Base-by-base conservation (phyloP, 2,113 vertebrate genomes). In the Cricetomys ansorgei region DNA sequence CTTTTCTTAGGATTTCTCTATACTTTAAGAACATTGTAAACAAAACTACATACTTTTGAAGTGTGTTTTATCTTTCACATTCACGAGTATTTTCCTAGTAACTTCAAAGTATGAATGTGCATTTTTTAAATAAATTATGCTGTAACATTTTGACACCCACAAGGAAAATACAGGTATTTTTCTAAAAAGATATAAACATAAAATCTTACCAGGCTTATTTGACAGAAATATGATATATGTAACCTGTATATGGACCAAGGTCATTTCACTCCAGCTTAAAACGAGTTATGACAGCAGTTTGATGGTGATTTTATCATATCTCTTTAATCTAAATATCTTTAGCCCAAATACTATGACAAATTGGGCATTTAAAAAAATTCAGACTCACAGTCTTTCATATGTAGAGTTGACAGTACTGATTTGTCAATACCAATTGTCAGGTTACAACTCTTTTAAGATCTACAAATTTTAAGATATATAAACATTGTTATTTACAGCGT, bases 21-120 rank as follows among this genome's bases (percentile, higher is more conserved):
- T 37, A 40, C 37, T n/a, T 40, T n/a, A 70, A 70, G 37, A 40
- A n/a, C 40, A n/a, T 40, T 40, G 37, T 70, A 70, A 70, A 70
- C 15, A 40, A 40, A 70, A 70, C 37, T 19, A 70, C 8, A 70
- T 40, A 70, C 37, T 70, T 70, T 69, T 69, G 34, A 69, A 69
- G 67, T 17, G 34, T 69, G 37, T 70, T 70, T 21, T 70, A n/a
- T 70, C 37, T n/a, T 98, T 99, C 98, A 98, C 98, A 98, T 98
- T 99, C 98, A 98, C 98, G 97, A 99, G 97, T 99, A 99, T 99
- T 99, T 99, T 99, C 98, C 97, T 99, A 99, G 98, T 98, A 98
- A 98, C 98, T 98, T 98, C 98, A 98, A 94, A 96, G 94, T 98
- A 97, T 98, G 98, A 98, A 98, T 98, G 98, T 98, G 98, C 96